Evolutionary conservation across 1,140 invertebrate species (phyloP).

Genomic region (Lepidostoma basale): DNA sequence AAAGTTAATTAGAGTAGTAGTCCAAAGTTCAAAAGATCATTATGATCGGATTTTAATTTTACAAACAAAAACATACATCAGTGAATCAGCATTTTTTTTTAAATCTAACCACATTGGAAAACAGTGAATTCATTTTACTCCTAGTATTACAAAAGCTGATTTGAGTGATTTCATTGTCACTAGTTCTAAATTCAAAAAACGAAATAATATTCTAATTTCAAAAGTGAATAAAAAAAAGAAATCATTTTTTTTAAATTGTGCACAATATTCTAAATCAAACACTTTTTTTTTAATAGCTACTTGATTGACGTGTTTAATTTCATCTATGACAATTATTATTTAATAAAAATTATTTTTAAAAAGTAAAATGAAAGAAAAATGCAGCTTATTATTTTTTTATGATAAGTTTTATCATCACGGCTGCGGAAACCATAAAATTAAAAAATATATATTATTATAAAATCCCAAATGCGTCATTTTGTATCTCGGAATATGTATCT

Average conservation of each 20-base stretch:
- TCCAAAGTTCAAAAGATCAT: neutral
- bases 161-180: neutral
- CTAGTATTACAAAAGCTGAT: neutral
- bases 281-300: too few relatives aligned
- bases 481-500: neutral
- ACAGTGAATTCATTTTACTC: neutral
- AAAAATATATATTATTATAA: slow-evolving; percentile 3
- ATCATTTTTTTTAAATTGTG: neutral
- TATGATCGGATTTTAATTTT: neutral
- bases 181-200: neutral
- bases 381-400: too few relatives aligned
- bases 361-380: too few relatives aligned
- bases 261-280: neutral
- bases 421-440: slow-evolving; percentile 12
- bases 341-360: too few relatives aligned
- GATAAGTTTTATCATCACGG: too few relatives aligned
- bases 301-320: too few relatives aligned
- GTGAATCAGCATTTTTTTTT: slow-evolving; percentile 11
- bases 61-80: slow-evolving; percentile 14
- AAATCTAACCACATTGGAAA: neutral
- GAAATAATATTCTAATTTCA: neutral
- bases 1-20: neutral
- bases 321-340: too few relatives aligned
- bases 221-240: neutral
- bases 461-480: slow-evolving; percentile 27